Base-by-base conservation (phyloP, 2,888 invertebrate species). In the Sarcophaga caerulescens region DNA sequence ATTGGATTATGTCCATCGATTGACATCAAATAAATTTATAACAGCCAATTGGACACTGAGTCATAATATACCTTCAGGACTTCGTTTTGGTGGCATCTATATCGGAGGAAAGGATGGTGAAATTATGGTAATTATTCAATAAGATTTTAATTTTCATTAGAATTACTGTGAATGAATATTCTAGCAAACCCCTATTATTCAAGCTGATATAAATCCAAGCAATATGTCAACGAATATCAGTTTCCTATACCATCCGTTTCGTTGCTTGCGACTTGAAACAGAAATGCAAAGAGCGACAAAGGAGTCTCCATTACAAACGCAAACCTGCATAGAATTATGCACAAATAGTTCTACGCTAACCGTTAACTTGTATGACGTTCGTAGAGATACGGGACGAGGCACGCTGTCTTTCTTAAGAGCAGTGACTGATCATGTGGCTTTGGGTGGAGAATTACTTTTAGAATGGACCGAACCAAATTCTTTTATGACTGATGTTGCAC, bases 141-240 rank as follows among this genome's bases (percentile, higher is more conserved):
- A 68, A 35, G 8, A 35, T 68, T 63, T 57, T 19, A 44, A 23
- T 73, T 71, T 35, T 1, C 35, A 10, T 35, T 10, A 35, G 35
- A 35, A 35, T 10, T 35, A 35, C 35, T 35, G 35, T 75, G 0
- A 44, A 8, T 21, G 12, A 47, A 57, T 75, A 11, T 66, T 80
- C 0, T 19, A 93, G 93, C 88, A 90, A 78, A 92, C 93, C 3
- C 93, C 93, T 47, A 92, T 90, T 8, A 90, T 93, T 60, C 87
- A 89, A 23, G 93, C 92, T 2, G 92, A 93, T 82, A 92, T 93
- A 57, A 92, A 93, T 89, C 93, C 93, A 0, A 90, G 91, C 4
- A 91, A 92, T 11, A 86, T 93, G 81, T 90, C 93, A 0, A 91
- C 93, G 65, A 93, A 93, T 86, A 87, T 93, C 45, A 90, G 90